Conservation (phyloP, 92 coral and sea anemone genomes). For the Porites divaricata region DNA sequence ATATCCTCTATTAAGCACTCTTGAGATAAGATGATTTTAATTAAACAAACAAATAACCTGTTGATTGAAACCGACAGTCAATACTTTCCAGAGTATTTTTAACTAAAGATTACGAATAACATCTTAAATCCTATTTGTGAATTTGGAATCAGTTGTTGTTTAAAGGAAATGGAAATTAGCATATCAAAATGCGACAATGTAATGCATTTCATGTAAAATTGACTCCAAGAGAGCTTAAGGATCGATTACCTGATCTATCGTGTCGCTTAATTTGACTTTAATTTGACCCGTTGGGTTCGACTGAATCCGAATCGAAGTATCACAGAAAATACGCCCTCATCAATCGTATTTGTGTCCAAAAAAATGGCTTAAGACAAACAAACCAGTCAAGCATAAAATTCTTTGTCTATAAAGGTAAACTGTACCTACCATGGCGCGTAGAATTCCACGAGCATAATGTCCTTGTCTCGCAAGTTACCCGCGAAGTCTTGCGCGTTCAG, state of each 20-base stretch:
- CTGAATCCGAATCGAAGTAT: not conserved
- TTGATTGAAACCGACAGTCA: not conserved
- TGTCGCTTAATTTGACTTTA: slow-evolving; percentile 3
- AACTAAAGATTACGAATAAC: too few species aligned
- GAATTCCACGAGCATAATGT: slow-evolving; percentile 95
- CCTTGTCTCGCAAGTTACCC: slow-evolving; percentile 80
- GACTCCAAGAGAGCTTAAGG: not conserved
- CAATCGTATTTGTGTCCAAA: not conserved
- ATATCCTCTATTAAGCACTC: not conserved
- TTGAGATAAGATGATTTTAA: too few species aligned
- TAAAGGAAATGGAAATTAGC: not conserved
- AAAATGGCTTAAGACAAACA: not conserved
- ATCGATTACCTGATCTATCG: not conserved
- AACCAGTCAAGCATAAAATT: slow-evolving; percentile 36
- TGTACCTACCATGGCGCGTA: slow-evolving; percentile 95
- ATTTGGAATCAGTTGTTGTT: too few species aligned
- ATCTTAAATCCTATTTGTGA: too few species aligned
- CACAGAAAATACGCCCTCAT: not conserved
- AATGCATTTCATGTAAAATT: not conserved
- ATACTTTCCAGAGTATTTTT: too few species aligned
- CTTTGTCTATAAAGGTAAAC: slow-evolving; percentile 14
- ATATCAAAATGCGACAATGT: not conserved
- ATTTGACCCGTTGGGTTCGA: too few species aligned
- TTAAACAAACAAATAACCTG: not conserved
- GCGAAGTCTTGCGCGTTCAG: slow-evolving; percentile 87